Percentiles rank a stretch among this genome's conserved stretches.
Conservation (phyloP, 2,797 vertebrate genomes). For the Sebastes elongatus region DNA sequence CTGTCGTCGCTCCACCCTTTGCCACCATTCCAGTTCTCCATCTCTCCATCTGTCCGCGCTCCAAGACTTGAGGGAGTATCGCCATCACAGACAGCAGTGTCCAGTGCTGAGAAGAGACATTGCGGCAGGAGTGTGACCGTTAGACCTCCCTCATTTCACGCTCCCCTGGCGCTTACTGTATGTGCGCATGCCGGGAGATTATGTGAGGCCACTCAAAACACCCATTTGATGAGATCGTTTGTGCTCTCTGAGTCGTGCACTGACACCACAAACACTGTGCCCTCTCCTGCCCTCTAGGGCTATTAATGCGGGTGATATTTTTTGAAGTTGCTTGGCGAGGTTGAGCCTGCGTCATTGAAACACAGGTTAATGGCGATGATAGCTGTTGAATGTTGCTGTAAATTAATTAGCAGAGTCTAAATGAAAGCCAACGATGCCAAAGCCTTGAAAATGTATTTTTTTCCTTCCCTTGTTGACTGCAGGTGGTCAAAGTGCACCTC, state of each 20-base stretch:
- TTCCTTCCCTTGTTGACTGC: neutral
- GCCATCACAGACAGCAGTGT: slow-evolving; percentile 23
- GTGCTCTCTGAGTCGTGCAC: slow-evolving; percentile 49
- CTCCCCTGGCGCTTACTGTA: slow-evolving; percentile 39
- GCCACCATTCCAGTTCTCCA: slow-evolving; percentile 38
- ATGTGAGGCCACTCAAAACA: slow-evolving; percentile 60
- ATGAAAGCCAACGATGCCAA: neutral
- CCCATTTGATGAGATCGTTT: slow-evolving; percentile 60
- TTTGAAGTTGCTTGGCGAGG: slow-evolving; percentile 28
- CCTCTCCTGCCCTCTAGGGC: slow-evolving; percentile 41
- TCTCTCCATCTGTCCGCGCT: slow-evolving; percentile 41
- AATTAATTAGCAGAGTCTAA: slow-evolving; percentile 36
- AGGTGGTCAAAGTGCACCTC: slow-evolving; percentile 8
- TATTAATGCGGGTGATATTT: slow-evolving; percentile 37
- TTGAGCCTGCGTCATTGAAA: slow-evolving; percentile 25
- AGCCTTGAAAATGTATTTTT: neutral
- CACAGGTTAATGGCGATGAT: slow-evolving; percentile 34
- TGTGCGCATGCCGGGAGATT: slow-evolving; percentile 53
- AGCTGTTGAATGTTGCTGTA: slow-evolving; percentile 32
- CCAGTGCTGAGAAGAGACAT: slow-evolving; percentile 34
- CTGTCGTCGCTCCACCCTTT: slow-evolving; percentile 31
- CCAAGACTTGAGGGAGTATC: slow-evolving; percentile 33
- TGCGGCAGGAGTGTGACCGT: slow-evolving; percentile 23
- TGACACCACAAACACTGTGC: slow-evolving; percentile 47
- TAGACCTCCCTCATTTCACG: slow-evolving; percentile 56